Conservation (phyloP, 2,888 invertebrate species). For the Epistrophe grossulariae region DNA sequence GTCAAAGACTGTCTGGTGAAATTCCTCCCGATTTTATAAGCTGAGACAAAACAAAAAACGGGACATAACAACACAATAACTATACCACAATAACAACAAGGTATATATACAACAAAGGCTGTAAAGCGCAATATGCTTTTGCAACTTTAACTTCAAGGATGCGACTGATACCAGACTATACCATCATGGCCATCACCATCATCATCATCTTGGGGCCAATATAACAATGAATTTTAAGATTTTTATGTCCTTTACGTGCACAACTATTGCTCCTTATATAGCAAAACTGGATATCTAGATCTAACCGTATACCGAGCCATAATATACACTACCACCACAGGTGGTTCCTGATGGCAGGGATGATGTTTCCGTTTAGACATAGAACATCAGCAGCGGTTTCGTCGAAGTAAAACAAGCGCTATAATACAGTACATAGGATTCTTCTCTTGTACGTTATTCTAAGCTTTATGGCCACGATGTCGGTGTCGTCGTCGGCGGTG, state of each 20-base stretch:
- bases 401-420: constrained; percentile 6
- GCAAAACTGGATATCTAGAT: constrained; percentile 38
- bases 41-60: neutral
- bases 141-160: constrained; percentile 44
- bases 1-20: neutral
- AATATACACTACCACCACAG: too few species aligned
- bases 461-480: constrained; percentile 68
- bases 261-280: constrained; percentile 69
- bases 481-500: constrained; percentile 26
- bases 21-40: neutral
- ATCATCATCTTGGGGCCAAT: constrained; percentile 73
- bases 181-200: constrained; percentile 43
- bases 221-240: constrained; percentile 76
- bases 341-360: constrained; percentile 55
- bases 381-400: constrained; percentile 22
- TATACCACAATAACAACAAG: neutral
- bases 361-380: constrained; percentile 53
- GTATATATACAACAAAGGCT: neutral
- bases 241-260: constrained; percentile 73
- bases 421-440: constrained; percentile 24
- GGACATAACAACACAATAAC: constrained; percentile 9
- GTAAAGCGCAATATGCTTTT: constrained; percentile 29
- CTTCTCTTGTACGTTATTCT: constrained; percentile 29
- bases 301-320: constrained; percentile 13
- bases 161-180: constrained; percentile 40